These are phyloP conservation scores for Drosophila differens DNA, from an alignment of 2,888 invertebrate genomes.

Conservation along the genomic window DNA sequence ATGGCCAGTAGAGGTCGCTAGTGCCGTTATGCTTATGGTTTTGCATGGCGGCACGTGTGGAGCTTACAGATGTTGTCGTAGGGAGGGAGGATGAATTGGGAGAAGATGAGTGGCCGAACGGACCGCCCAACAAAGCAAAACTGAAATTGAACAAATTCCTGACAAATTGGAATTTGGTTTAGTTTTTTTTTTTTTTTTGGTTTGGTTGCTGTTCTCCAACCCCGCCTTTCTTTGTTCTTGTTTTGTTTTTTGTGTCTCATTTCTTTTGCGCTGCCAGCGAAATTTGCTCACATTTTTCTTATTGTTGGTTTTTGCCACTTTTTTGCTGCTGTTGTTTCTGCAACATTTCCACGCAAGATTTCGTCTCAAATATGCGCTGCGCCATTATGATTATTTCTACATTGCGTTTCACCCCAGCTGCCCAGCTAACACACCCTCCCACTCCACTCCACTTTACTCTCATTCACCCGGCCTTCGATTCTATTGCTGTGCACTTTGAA, in stretches of 20 bases:
- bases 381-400: constrained; percentile 78
- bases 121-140: constrained; percentile 72
- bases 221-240: constrained; percentile 10
- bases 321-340: constrained; percentile 58
- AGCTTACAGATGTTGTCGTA: constrained; percentile 60
- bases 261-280: constrained; percentile 70
- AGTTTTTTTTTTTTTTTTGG: constrained; percentile 69
- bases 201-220: constrained; percentile 4
- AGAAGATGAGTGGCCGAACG: constrained; percentile 21
- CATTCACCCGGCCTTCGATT: background rate
- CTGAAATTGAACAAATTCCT: constrained; percentile 84
- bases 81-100: background rate
- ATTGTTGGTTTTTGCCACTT: constrained; percentile 36
- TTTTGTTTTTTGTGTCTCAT: constrained; percentile 46
- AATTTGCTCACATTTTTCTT: constrained; percentile 77
- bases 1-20: constrained; percentile 66
- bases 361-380: constrained; percentile 75
- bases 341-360: constrained; percentile 78
- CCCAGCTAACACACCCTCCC: background rate
- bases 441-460: background rate
- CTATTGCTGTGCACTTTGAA: constrained; percentile 64
- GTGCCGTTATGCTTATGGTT: constrained; percentile 76
- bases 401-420: constrained; percentile 52
- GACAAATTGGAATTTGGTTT: constrained; percentile 84
- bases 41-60: constrained; percentile 79